phyloP scores from a whole-genome alignment of 2,797 vertebrate species.

The Micrastur ruficollis region DNA sequence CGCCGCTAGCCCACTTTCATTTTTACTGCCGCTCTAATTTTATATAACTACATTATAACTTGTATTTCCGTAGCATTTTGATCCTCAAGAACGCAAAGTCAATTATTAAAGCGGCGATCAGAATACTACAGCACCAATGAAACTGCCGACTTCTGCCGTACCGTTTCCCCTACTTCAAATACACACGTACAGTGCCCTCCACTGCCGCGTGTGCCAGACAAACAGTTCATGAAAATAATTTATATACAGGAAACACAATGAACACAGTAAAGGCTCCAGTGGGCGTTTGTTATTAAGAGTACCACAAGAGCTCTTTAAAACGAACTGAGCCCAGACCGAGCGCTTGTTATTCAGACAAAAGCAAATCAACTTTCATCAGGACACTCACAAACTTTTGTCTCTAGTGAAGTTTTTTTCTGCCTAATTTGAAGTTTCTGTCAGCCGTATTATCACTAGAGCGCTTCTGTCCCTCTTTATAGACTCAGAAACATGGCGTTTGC shows the following conservation, averaged over 20 bases:
- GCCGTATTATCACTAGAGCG: neutral
- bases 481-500: neutral
- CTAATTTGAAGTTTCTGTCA: neutral
- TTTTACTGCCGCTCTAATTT: conserved; percentile 49
- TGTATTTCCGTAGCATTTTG: neutral
- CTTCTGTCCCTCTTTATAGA: neutral
- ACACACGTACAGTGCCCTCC: neutral
- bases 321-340: neutral
- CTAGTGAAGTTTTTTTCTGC: neutral
- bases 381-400: neutral
- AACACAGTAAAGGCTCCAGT: neutral
- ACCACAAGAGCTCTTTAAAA: neutral
- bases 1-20: neutral
- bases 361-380: neutral
- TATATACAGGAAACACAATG: neutral
- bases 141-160: neutral
- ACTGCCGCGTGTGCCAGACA: neutral
- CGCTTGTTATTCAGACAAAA: neutral
- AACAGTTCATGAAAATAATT: neutral
- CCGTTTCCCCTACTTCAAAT: neutral
- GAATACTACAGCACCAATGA: neutral
- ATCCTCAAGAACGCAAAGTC: neutral
- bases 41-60: conserved; percentile 29
- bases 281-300: neutral
- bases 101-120: neutral